Evolutionary conservation across 1,140 invertebrate genomes (phyloP), one percentile per base, ranked within the genome.

Genomic region (Probaryconus sp.): DNA sequence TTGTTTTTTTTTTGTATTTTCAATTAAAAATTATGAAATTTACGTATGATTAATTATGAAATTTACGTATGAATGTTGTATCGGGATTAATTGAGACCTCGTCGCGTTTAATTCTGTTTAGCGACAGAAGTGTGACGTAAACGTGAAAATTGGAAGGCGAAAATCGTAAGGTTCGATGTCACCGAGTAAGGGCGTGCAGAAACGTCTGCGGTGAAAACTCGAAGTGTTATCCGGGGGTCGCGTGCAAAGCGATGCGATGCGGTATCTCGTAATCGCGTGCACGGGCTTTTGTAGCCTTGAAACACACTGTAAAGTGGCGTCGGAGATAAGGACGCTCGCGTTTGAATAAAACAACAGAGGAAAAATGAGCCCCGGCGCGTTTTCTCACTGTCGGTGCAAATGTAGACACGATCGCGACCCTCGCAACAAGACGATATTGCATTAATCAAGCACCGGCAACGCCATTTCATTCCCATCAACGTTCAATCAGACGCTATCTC

Each of bases 221-320:
- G 30, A 6, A 1, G 20, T 18, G 38, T 50, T 55, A 61, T 60
- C 53, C 45, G 51, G 53, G 33, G 70, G 58, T 84, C 75, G 82
- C 82, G 81, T 85, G 83, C 81, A 72, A 50, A 63, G 50, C 77
- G 69, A 84, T 79, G 72, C 81, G 75, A 85, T 81, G 67, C 67
- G 75, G 68, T 85, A 82, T 85, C 82, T 83, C 77, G 77, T 84
- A 83, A 85, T 85, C 83, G 83, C 80, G 82, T 82, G 82, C 80
- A 79, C 76, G 63, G 77, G 77, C 76, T 79, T 83, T 80, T 75
- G 81, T 82, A 81, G 64, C 70, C 78, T 79, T 76, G 75, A 81
- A 82, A 79, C 74, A 69, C 48, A 40, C 73, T 63, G 65, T 69
- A 53, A 74, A 83, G 77, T 80, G 76, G 76, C 73, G 74, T 74